Percentiles rank a stretch among this genome's conserved stretches.
These are phyloP conservation scores for Formicarius rufipectus DNA, from an alignment of 2,113 vertebrate genomes.

Conservation along the genomic window DNA sequence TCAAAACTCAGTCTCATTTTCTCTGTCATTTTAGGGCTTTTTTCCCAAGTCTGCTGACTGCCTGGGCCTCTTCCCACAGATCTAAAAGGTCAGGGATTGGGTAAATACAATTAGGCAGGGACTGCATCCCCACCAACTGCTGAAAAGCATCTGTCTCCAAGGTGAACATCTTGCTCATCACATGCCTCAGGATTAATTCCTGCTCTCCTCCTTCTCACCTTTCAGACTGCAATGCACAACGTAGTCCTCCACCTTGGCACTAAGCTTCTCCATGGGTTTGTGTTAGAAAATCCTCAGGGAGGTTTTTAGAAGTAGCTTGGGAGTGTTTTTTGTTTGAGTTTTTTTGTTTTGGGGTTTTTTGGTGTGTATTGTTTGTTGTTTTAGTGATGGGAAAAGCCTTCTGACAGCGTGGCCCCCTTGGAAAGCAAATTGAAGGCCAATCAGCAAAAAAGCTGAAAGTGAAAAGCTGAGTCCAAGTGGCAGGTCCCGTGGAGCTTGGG, in stretches of 20 bases:
- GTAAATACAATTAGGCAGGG: background rate
- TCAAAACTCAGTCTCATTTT: background rate
- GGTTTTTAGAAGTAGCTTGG: background rate
- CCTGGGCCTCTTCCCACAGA: background rate
- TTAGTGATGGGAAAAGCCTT: background rate
- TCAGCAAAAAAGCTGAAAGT: background rate
- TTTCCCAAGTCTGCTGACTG: conserved; percentile 32
- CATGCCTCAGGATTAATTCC: background rate
- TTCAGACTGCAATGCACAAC: background rate
- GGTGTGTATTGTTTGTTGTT: background rate
- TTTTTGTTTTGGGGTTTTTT: background rate
- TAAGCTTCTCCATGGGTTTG: background rate
- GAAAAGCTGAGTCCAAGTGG: background rate
- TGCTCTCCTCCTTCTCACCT: background rate
- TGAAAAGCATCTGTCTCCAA: background rate
- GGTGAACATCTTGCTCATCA: background rate
- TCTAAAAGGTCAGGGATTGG: background rate
- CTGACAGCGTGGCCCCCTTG: background rate
- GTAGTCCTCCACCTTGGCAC: background rate
- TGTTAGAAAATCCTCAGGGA: background rate
- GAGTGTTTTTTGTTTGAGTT: background rate
- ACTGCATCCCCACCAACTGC: background rate
- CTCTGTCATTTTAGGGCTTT: background rate
- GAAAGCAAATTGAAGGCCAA: background rate
- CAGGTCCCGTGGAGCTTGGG: background rate